Evolutionary conservation across 2,888 invertebrate genomes (phyloP).

Genomic region (Craniophora ligustri): DNA sequence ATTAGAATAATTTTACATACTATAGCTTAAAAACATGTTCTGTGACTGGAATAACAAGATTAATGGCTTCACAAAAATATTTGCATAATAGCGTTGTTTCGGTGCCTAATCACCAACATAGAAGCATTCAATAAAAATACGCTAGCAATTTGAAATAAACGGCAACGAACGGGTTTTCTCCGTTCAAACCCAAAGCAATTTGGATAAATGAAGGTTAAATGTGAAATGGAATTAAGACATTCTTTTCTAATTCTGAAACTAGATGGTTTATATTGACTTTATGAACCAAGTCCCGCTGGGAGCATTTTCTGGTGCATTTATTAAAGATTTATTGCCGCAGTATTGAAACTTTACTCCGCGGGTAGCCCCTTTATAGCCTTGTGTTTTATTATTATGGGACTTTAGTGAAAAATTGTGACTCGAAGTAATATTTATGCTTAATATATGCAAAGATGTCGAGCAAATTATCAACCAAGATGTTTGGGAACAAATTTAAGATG

Average conservation of each 20-base stretch:
- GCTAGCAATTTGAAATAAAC: constrained; percentile 51
- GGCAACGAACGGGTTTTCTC: constrained; percentile 54
- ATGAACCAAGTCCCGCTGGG: constrained; percentile 63
- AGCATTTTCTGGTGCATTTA: constrained; percentile 65
- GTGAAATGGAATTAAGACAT: constrained; percentile 64
- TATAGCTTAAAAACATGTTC: constrained; percentile 52
- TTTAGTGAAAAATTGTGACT: constrained; percentile 43
- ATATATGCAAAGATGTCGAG: constrained; percentile 4
- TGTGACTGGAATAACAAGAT: constrained; percentile 56
- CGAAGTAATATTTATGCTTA: constrained; percentile 21
- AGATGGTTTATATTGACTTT: constrained; percentile 65
- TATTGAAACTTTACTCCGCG: constrained; percentile 65
- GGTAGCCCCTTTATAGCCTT: constrained; percentile 58
- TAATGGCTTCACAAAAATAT: constrained; percentile 61
- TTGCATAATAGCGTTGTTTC: constrained; percentile 67
- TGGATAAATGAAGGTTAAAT: constrained; percentile 52
- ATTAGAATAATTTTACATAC: constrained; percentile 39
- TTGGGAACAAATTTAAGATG: neutral
- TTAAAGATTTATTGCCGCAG: constrained; percentile 62
- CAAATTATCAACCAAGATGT: constrained; percentile 27
- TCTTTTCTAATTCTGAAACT: constrained; percentile 60
- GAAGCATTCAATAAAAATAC: constrained; percentile 40
- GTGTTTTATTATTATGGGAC: constrained; percentile 58
- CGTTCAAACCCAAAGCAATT: constrained; percentile 36
- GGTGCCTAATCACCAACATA: constrained; percentile 50